A percentile compares a stretch with the other conserved stretches of the same genome.
Conservation (phyloP, 2,888 invertebrate genomes). For the Exocentrus adspersus region DNA sequence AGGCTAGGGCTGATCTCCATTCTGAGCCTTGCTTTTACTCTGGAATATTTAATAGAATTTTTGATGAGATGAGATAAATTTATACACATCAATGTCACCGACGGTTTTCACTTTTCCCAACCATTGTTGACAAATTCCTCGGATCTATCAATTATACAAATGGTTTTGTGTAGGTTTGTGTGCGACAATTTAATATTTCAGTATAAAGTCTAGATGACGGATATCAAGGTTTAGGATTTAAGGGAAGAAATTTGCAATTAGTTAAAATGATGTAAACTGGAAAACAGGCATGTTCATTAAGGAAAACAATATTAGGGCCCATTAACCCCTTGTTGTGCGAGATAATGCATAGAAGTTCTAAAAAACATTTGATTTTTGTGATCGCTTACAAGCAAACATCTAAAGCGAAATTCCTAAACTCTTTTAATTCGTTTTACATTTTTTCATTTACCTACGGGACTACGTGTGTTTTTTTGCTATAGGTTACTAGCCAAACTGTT, state of each 20-base stretch:
- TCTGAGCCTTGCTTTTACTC: slow-evolving; percentile 26
- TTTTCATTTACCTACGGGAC: too few relatives aligned
- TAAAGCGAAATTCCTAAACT: too few relatives aligned
- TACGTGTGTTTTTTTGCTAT: too few relatives aligned
- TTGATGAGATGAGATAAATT: slow-evolving; percentile 39
- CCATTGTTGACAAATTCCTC: slow-evolving; percentile 36
- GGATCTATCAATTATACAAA: slow-evolving; percentile 37
- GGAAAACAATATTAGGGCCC: slow-evolving; percentile 21
- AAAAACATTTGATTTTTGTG: too few relatives aligned
- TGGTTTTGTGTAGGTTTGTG: slow-evolving; percentile 31
- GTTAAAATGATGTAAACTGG: slow-evolving; percentile 20
- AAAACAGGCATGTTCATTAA: slow-evolving; percentile 18
- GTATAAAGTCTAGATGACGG: slow-evolving; percentile 21
- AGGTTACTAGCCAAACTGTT: too few relatives aligned
- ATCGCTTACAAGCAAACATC: too few relatives aligned
- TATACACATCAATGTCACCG: slow-evolving; percentile 40
- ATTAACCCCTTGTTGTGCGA: too few relatives aligned
- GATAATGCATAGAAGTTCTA: too few relatives aligned
- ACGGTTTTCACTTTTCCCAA: slow-evolving; percentile 39
- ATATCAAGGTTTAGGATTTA: slow-evolving; percentile 25
- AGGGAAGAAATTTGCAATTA: slow-evolving; percentile 25
- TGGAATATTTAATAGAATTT: slow-evolving; percentile 45
- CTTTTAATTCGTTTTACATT: too few relatives aligned
- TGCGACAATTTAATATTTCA: slow-evolving; percentile 23
- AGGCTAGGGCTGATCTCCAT: slow-evolving; percentile 30